Evolutionary conservation across 2,888 invertebrate species (phyloP).

Genomic region (Emmelina monodactyla): DNA sequence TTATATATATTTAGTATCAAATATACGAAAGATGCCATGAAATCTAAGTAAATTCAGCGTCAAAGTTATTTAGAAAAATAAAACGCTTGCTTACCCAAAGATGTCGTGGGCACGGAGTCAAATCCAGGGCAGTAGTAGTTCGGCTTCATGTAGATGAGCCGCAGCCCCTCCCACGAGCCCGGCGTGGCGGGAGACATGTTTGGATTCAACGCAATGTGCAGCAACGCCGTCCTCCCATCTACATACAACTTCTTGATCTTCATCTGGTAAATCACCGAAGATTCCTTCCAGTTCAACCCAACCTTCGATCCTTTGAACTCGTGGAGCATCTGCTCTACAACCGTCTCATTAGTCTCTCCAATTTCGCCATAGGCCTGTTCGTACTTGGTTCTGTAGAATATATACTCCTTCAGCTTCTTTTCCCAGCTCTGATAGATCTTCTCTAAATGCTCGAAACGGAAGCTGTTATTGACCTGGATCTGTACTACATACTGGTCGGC

Average conservation of each 20-base stretch:
- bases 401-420: constrained; percentile 35
- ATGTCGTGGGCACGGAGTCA: constrained; percentile 19
- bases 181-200: constrained; percentile 29
- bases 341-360: constrained; percentile 14
- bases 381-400: constrained; percentile 36
- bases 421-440: constrained; percentile 26
- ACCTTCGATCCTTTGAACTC: constrained; percentile 22
- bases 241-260: constrained; percentile 36
- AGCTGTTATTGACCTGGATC: constrained; percentile 15
- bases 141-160: constrained; percentile 33
- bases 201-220: constrained; percentile 34
- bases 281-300: constrained; percentile 22
- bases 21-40: too few species aligned
- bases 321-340: constrained; percentile 21
- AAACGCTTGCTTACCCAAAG: constrained; percentile 31
- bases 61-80: neutral
- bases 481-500: constrained; percentile 35
- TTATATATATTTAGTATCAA: too few species aligned
- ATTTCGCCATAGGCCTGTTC: constrained; percentile 21
- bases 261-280: constrained; percentile 22
- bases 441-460: constrained; percentile 16
- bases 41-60: too few species aligned
- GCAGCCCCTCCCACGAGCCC: constrained; percentile 32
- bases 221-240: constrained; percentile 29
- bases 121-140: constrained; percentile 31